These are phyloP conservation scores for Volucella bombylans DNA, from an alignment of 2,888 invertebrate species.

Conservation along the genomic window DNA sequence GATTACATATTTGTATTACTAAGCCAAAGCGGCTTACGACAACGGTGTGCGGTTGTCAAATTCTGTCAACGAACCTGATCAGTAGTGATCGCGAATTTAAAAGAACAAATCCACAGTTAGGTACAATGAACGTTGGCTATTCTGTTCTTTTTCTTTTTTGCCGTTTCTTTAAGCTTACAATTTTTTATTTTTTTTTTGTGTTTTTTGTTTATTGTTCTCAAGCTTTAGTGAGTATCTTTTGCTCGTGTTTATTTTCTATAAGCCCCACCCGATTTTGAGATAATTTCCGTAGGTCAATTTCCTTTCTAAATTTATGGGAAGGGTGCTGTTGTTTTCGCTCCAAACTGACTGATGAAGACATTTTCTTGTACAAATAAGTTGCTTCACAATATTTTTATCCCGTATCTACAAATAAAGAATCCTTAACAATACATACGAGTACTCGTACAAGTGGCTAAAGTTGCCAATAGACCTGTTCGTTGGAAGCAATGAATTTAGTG, in stretches of 20 bases:
- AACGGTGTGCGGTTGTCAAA: slow-evolving; percentile 43
- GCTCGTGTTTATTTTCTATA: slow-evolving; percentile 17
- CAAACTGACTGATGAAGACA: background rate
- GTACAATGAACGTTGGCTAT: slow-evolving; percentile 55
- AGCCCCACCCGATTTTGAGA: slow-evolving; percentile 36
- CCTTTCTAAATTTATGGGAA: background rate
- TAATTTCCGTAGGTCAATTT: slow-evolving; percentile 8
- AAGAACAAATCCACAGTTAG: slow-evolving; percentile 58
- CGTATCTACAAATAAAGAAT: background rate
- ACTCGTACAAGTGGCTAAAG: no score
- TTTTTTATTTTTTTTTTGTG: slow-evolving; percentile 13
- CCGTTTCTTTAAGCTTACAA: background rate
- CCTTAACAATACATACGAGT: background rate
- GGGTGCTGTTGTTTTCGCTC: background rate
- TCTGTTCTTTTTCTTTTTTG: background rate
- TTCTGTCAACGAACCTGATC: slow-evolving; percentile 43
- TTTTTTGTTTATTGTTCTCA: background rate
- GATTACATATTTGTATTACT: slow-evolving; percentile 43
- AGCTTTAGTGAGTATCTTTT: background rate
- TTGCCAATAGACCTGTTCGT: no score
- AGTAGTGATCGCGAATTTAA: slow-evolving; percentile 42
- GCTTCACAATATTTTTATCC: background rate
- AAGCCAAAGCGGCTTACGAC: slow-evolving; percentile 47
- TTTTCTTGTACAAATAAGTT: background rate
- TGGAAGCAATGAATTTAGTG: no score